These are phyloP conservation scores for Pygoscelis antarcticus DNA, from an alignment of 2,113 vertebrate species.

Conservation along the genomic window DNA sequence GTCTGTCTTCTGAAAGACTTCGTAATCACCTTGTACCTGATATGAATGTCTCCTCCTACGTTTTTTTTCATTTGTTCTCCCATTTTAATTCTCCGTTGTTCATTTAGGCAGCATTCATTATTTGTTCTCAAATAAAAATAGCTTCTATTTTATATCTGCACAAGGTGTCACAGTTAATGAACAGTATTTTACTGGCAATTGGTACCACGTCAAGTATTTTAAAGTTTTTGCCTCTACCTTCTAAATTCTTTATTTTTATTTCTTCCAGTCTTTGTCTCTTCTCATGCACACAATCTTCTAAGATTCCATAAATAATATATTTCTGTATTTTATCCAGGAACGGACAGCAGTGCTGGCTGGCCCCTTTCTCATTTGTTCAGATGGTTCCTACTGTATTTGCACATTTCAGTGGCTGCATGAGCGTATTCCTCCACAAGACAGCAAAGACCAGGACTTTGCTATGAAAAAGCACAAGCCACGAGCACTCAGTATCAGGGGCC, in stretches of 20 bases:
- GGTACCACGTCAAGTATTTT: neutral
- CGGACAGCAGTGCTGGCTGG: neutral
- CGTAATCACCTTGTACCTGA: neutral
- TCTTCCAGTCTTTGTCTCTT: neutral
- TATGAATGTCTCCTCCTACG: neutral
- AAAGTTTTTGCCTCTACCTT: neutral
- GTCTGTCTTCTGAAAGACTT: neutral
- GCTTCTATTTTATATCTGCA: conserved; percentile 1
- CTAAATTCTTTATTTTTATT: neutral
- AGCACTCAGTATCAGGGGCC: neutral
- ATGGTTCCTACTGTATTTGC: neutral
- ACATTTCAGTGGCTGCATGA: neutral
- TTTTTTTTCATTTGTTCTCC: neutral
- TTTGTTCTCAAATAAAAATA: conserved; percentile 51
- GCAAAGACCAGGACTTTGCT: neutral
- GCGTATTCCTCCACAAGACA: neutral
- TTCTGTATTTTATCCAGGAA: neutral
- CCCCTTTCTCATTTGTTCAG: neutral
- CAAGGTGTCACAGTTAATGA: conserved; percentile 25
- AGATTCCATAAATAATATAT: neutral
- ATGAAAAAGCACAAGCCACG: neutral
- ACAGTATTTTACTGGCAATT: neutral
- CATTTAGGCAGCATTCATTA: neutral
- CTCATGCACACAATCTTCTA: neutral
- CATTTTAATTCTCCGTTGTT: neutral